phyloP scores from a whole-genome alignment of 2,113 vertebrate species.

The Setophaga coronata region DNA sequence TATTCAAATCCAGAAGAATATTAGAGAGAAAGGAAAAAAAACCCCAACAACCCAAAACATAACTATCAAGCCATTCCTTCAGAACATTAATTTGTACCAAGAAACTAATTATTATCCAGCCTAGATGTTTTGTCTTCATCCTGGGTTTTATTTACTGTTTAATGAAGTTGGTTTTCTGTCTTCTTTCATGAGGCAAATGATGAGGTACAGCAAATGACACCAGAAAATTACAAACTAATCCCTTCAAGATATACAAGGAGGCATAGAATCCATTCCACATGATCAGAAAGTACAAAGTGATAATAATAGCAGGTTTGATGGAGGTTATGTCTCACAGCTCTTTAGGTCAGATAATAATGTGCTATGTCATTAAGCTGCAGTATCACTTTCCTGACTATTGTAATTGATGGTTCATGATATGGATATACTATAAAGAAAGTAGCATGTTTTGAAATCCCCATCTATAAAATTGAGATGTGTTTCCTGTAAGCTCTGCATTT shows the following conservation, averaged over 20 bases:
- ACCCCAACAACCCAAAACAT: background rate
- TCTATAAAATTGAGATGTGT: constrained; percentile 43
- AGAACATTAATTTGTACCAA: background rate
- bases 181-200: constrained; percentile 38
- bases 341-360: constrained; percentile 52
- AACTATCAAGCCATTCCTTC: background rate
- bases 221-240: constrained; percentile 23
- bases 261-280: background rate
- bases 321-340: constrained; percentile 50
- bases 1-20: background rate
- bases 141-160: constrained; percentile 34
- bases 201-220: constrained; percentile 30
- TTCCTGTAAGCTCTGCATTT: constrained; percentile 32
- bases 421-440: constrained; percentile 35
- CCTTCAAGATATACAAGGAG: constrained; percentile 32
- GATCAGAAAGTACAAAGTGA: constrained; percentile 28
- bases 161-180: constrained; percentile 30
- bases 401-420: constrained; percentile 27
- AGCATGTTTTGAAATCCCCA: constrained; percentile 31
- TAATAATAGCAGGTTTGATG: constrained; percentile 33
- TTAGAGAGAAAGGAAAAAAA: background rate
- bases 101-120: constrained; percentile 4
- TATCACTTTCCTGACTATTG: constrained; percentile 27
- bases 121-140: background rate
- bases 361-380: background rate